A percentile compares a stretch with the other conserved stretches of the same genome.
Conservation (phyloP, 2,888 invertebrate genomes). For the Andrena chrysosceles region DNA sequence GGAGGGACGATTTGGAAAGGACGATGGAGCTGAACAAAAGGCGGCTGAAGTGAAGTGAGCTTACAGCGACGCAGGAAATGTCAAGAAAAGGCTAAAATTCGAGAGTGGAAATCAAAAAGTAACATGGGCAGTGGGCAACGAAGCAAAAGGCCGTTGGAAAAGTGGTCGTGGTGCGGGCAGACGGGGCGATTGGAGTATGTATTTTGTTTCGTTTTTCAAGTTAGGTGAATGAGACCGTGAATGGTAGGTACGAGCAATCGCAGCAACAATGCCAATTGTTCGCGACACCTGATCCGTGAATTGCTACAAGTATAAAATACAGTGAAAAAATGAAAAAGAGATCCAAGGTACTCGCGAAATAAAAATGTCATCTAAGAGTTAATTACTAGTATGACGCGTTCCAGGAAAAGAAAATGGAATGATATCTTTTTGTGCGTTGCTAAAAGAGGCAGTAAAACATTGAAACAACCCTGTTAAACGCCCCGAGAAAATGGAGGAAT, state of each 20-base stretch:
- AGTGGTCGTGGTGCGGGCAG: not conserved
- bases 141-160: slow-evolving; percentile 11
- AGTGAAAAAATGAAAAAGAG: not conserved
- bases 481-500: slow-evolving; percentile 8
- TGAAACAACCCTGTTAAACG: slow-evolving; percentile 10
- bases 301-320: not conserved
- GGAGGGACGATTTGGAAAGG: slow-evolving; percentile 6
- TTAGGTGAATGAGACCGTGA: slow-evolving; percentile 18
- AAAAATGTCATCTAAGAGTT: not conserved
- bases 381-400: not conserved
- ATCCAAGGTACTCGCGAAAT: too few relatives aligned
- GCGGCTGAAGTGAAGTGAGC: not conserved
- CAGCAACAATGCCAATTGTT: not conserved
- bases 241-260: not conserved
- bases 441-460: slow-evolving; percentile 3
- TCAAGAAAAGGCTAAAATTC: slow-evolving; percentile 19
- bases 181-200: not conserved
- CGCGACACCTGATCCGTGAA: slow-evolving; percentile 1
- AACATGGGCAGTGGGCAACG: slow-evolving; percentile 13
- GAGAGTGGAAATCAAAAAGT: slow-evolving; percentile 16
- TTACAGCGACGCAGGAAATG: slow-evolving; percentile 17
- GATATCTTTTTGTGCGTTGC: slow-evolving; percentile 6
- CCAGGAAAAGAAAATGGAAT: not conserved
- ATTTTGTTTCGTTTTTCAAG: slow-evolving; percentile 1
- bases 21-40: not conserved